These are phyloP conservation scores for Bruchidius siliquastri DNA, from an alignment of 2,888 invertebrate species.

Conservation along the genomic window DNA sequence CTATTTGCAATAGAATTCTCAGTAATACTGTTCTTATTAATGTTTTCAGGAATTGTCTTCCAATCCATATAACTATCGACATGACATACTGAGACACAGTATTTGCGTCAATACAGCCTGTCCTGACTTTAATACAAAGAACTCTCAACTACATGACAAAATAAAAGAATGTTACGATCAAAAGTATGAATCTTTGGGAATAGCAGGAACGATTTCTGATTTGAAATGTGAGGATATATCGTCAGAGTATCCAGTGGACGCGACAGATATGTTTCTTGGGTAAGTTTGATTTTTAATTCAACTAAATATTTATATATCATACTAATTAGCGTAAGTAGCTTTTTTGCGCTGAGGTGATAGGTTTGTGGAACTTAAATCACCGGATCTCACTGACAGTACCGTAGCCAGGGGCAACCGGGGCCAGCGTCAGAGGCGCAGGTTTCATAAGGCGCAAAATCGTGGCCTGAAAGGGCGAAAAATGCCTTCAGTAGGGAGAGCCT, in stretches of 20 bases:
- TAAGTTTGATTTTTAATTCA: slow-evolving; percentile 17
- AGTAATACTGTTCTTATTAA: too few relatives aligned
- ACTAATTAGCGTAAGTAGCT: too few relatives aligned
- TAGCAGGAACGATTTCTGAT: slow-evolving; percentile 25
- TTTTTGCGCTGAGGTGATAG: too few relatives aligned
- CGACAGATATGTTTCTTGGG: slow-evolving; percentile 28
- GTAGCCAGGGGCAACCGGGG: too few relatives aligned
- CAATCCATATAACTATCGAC: slow-evolving; percentile 31
- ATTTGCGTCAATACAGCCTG: slow-evolving; percentile 33
- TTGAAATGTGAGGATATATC: slow-evolving; percentile 28
- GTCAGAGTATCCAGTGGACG: slow-evolving; percentile 23
- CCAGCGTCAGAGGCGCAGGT: too few relatives aligned
- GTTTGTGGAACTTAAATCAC: too few relatives aligned
- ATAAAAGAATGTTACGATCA: slow-evolving; percentile 27
- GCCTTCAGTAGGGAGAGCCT: too few relatives aligned
- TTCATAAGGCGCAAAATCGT: too few relatives aligned
- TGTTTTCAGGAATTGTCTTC: slow-evolving; percentile 30
- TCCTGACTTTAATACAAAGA: slow-evolving; percentile 11
- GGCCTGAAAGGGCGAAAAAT: too few relatives aligned
- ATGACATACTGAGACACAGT: slow-evolving; percentile 34
- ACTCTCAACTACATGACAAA: neutral
- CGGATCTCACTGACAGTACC: too few relatives aligned
- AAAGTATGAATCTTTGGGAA: slow-evolving; percentile 25
- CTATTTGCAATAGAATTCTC: too few relatives aligned
- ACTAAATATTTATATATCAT: too few relatives aligned